Conservation (phyloP, 2,113 vertebrate species). For the Theristicus caerulescens region DNA sequence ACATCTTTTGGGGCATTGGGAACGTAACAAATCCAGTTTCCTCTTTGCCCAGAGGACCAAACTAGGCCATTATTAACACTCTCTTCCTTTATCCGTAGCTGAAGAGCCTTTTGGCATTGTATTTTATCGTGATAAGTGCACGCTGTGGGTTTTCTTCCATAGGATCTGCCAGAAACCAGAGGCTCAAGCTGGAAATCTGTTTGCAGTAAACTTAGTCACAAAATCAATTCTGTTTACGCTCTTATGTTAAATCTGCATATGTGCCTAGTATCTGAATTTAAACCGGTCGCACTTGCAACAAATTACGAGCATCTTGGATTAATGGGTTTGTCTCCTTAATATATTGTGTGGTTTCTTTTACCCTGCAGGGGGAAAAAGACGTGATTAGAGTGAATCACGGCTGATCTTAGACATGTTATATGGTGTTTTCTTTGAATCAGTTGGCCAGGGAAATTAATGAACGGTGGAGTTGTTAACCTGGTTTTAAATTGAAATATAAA, state of each 20-base stretch:
- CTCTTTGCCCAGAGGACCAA: neutral
- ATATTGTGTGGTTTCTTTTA: neutral
- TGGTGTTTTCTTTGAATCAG: neutral
- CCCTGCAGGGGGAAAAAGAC: neutral
- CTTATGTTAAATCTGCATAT: too few relatives aligned
- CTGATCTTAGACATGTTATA: neutral
- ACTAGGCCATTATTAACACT: neutral
- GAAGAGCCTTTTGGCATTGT: neutral
- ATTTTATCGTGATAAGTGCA: neutral
- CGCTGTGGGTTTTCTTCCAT: neutral
- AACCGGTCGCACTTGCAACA: neutral
- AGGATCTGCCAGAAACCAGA: neutral
- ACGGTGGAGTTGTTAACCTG: neutral
- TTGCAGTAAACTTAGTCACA: neutral
- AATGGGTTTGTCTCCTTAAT: neutral
- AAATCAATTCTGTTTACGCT: neutral
- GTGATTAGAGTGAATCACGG: neutral
- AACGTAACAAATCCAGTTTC: neutral
- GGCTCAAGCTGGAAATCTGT: neutral
- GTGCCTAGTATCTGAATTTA: neutral
- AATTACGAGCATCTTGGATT: neutral
- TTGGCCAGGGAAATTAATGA: neutral
- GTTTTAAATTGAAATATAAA: neutral
- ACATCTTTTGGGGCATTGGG: neutral
- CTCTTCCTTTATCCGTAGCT: rapidly evolving